Evolutionary conservation across 2,888 invertebrate genomes (phyloP), one percentile per base, ranked within the genome.

Genomic region (Pseudococcus viburni): DNA sequence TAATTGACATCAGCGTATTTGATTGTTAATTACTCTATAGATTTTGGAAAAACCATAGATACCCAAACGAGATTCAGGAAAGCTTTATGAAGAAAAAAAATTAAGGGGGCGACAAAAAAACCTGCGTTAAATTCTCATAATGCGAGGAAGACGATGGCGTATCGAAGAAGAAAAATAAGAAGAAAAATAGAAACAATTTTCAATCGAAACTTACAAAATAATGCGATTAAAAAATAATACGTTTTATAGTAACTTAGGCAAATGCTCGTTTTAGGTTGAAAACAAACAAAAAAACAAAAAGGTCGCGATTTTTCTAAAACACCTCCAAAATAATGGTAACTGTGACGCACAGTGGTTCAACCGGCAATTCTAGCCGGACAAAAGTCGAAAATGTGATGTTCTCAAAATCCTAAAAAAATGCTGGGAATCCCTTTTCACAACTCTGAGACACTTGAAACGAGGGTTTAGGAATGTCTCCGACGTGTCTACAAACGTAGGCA

Each of bases 1-100:
- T 26, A 80, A 80, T 80, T 80, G 80, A 80, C 80, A 80, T 80
- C 80, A 80, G 80, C 80, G 42, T 80, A 42, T 80, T 80, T 80
- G 80, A 80, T 80, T 80, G 80, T 80, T 80, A 33, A 73, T 59
- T 59, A 80, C 80, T 39, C 80, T 42, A 42, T 80, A 9, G n/a
- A 5, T 59, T 9, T 46, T 19, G n/a, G 7, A 42, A 80, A 80
- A 80, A 42, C 42, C 39, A 64, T 64, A 22, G 68, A 73, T 73
- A 73, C 33, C 26, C 1, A 73, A 33, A 73, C 33, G 7, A 33
- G 33, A 80, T n/a, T 46, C n/a, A 42, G 80, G 33, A 80, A 80
- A 80, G 80, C 80, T 42, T 77, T 80, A 80, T 8, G 39, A 26
- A 42, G 39, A 15, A 22, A 73, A 73, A 73, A 22, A 12, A 64